Conservation (phyloP, 2,888 invertebrate genomes). For the Limnephilus auricula region DNA sequence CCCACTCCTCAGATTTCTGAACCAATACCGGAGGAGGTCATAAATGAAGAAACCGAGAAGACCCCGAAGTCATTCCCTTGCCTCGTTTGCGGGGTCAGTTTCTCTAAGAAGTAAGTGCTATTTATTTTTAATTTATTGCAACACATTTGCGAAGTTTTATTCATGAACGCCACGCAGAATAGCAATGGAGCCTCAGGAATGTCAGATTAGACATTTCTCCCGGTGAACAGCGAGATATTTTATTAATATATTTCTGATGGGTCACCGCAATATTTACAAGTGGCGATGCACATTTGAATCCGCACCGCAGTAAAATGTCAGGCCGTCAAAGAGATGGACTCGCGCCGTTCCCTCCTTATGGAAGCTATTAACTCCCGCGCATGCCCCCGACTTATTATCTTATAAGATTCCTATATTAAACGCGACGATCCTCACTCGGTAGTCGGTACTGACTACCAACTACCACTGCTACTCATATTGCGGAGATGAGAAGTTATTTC, state of each 20-base stretch:
- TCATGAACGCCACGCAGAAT: background rate
- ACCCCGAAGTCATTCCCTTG: slow-evolving; percentile 68
- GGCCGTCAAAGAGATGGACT: slow-evolving; percentile 53
- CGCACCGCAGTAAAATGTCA: slow-evolving; percentile 53
- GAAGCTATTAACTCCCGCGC: slow-evolving; percentile 57
- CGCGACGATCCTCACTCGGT: slow-evolving; percentile 8
- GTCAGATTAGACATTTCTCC: slow-evolving; percentile 32
- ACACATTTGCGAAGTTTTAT: background rate
- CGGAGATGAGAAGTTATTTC: background rate
- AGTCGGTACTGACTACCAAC: background rate
- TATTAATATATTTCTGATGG: slow-evolving; percentile 51
- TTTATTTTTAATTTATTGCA: background rate
- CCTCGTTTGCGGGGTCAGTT: slow-evolving; percentile 66
- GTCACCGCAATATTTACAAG: slow-evolving; percentile 48
- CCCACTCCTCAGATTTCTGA: background rate
- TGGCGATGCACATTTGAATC: slow-evolving; percentile 46
- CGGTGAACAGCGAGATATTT: slow-evolving; percentile 31
- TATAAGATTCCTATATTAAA: slow-evolving; percentile 46
- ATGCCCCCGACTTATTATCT: slow-evolving; percentile 47
- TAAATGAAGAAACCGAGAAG: background rate
- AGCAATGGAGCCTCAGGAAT: background rate
- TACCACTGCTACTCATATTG: background rate
- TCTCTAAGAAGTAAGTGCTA: slow-evolving; percentile 65
- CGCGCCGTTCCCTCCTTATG: slow-evolving; percentile 45
- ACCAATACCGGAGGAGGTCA: background rate